These are phyloP conservation scores for Cardinalis cardinalis DNA, from an alignment of 2,113 vertebrate genomes.

Conservation along the genomic window DNA sequence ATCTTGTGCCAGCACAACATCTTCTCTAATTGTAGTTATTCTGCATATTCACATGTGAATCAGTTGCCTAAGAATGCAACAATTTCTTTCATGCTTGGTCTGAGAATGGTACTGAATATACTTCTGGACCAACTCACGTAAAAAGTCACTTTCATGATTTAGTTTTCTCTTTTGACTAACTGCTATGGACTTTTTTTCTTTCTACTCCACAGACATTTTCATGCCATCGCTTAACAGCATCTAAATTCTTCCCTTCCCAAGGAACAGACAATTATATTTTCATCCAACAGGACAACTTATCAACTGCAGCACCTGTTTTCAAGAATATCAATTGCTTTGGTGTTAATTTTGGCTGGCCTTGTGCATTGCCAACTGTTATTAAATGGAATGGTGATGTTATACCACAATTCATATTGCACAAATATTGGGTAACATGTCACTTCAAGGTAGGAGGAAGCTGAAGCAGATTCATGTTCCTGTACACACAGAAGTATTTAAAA, in stretches of 20 bases:
- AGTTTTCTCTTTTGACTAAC: background rate
- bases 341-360: background rate
- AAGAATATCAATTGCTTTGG: background rate
- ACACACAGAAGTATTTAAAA: background rate
- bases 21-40: background rate
- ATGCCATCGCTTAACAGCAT: background rate
- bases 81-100: background rate
- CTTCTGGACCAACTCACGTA: background rate
- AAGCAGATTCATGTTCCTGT: background rate
- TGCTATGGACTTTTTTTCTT: background rate
- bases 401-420: background rate
- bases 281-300: background rate
- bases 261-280: background rate
- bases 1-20: background rate
- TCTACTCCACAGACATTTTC: background rate
- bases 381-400: background rate
- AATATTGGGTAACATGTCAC: background rate
- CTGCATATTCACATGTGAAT: background rate
- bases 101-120: background rate
- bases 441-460: background rate
- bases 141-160: background rate
- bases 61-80: background rate
- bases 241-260: background rate
- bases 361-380: background rate
- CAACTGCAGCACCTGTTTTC: conserved; percentile 2